Evolutionary conservation across 1,140 invertebrate species (phyloP), one percentile per base, ranked within the genome.

Genomic region (Drosophila orena): DNA sequence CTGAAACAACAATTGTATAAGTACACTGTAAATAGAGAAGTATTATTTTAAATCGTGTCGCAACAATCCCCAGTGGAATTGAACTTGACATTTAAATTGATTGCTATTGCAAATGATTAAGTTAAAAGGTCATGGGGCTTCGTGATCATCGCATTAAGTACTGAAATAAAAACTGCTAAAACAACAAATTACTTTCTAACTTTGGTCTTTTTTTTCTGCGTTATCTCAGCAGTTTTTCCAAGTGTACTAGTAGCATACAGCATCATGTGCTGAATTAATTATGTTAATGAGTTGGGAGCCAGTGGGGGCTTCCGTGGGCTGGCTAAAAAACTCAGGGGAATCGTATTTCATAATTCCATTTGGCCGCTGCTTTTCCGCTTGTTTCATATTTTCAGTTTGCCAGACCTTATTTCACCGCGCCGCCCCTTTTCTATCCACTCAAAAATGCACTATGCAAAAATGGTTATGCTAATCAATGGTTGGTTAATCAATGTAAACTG

Each of bases 281-380:
- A 55, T 55, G 35, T 22, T 55, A 37, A 37, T 37, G 6, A 59
- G 15, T 20, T 44, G 17, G 35, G 22, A 20, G 22, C 30, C 11
- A 27, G 15, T 7, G 3, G 8, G 22, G 22, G 17, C 53, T 12
- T 22, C 24, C 10, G 17, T 42, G 37, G 53, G 53, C 14, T 40
- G n/a, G 17, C 53, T 15, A 40, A 20, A 49, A 52, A 62, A 35
- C 35, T 10, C 22, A 14, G 27, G 35, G 64, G 59, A 65, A 20
- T 24, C 40, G 14, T 42, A 17, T 68, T 68, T 68, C 44, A 68
- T 52, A 52, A 68, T 65, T 50, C 50, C 11, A 34, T 34, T 40
- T 30, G 24, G 11, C 17, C 4, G 27, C 24, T 42, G 37, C n/a
- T 17, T 57, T 44, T 11, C 14, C 24, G 24, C 24, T 37, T 38